phyloP scores from a whole-genome alignment of 2,113 vertebrate species.

The Petrocephalus zakoni region DNA sequence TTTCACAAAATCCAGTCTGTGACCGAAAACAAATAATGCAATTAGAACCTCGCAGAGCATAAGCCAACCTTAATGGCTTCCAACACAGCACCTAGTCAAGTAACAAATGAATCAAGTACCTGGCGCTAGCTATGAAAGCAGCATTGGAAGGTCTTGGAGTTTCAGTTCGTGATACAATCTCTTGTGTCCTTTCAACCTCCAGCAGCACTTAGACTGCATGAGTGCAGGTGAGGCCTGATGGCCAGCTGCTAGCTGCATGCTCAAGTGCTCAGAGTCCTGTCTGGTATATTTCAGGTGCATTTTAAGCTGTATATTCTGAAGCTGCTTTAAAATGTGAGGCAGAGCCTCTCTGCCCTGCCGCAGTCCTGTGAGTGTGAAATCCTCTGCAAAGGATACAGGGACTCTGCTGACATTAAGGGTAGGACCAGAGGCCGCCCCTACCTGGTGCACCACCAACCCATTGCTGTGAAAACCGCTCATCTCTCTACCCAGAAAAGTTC shows the following conservation, averaged over 20 bases:
- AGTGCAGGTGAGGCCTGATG: not conserved
- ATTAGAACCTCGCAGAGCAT: not conserved
- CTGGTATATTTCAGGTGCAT: not conserved
- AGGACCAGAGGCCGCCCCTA: not conserved
- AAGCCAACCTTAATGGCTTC: not conserved
- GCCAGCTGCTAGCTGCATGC: not conserved
- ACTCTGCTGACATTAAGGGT: not conserved
- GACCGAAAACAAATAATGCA: not conserved
- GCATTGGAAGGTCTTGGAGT: not conserved
- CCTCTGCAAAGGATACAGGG: not conserved
- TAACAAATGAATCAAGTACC: not conserved
- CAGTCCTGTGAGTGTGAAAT: not conserved
- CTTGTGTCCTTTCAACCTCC: not conserved
- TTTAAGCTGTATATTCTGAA: not conserved
- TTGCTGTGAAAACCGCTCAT: not conserved
- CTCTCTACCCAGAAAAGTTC: not conserved
- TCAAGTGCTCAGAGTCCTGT: not conserved
- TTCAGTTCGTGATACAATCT: not conserved
- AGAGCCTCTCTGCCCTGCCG: not conserved
- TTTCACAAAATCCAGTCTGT: not conserved
- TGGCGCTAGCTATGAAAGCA: not conserved
- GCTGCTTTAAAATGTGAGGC: not conserved
- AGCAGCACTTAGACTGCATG: not conserved
- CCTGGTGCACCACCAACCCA: not conserved
- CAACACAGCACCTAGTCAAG: not conserved